Percentiles rank a stretch among this genome's conserved stretches.
These are phyloP conservation scores for Reticulitermes lucifugus DNA, from an alignment of 2,888 invertebrate species.

Conservation along the genomic window DNA sequence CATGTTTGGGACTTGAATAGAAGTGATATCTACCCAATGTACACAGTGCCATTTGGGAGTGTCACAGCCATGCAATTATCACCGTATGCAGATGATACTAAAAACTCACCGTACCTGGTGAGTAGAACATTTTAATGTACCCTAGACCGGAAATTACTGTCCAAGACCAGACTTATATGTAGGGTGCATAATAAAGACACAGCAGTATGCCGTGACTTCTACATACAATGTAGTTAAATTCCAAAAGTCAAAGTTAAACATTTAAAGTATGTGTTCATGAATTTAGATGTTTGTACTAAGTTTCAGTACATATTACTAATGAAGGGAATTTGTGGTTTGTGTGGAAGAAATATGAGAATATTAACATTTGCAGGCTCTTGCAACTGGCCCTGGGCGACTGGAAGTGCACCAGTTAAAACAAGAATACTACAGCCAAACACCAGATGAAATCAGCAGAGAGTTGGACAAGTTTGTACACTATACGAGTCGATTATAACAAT, in stretches of 20 bases:
- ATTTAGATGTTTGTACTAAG: no score
- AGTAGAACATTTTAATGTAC: slow-evolving; percentile 50
- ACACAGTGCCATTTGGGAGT: slow-evolving; percentile 63
- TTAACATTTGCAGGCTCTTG: slow-evolving; percentile 63
- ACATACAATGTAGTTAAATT: no score
- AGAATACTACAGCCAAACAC: slow-evolving; percentile 62
- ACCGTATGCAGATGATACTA: slow-evolving; percentile 59
- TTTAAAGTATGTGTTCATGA: no score
- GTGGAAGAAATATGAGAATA: no score
- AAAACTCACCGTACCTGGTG: slow-evolving; percentile 64
- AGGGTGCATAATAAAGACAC: no score
- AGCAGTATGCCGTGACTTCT: no score
- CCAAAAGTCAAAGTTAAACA: no score
- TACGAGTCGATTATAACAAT: slow-evolving; percentile 38
- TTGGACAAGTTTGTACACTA: slow-evolving; percentile 60
- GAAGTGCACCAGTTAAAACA: slow-evolving; percentile 65
- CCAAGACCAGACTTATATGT: no score
- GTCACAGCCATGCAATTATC: slow-evolving; percentile 65
- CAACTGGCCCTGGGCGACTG: slow-evolving; percentile 63
- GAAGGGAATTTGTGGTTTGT: no score
- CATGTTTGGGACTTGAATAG: slow-evolving; percentile 68
- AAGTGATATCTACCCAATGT: slow-evolving; percentile 66
- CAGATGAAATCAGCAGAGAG: slow-evolving; percentile 62
- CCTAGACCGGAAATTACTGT: not conserved
- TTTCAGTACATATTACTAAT: no score